Conservation (phyloP, 2,888 invertebrate genomes). For the Parelbella ahira region DNA sequence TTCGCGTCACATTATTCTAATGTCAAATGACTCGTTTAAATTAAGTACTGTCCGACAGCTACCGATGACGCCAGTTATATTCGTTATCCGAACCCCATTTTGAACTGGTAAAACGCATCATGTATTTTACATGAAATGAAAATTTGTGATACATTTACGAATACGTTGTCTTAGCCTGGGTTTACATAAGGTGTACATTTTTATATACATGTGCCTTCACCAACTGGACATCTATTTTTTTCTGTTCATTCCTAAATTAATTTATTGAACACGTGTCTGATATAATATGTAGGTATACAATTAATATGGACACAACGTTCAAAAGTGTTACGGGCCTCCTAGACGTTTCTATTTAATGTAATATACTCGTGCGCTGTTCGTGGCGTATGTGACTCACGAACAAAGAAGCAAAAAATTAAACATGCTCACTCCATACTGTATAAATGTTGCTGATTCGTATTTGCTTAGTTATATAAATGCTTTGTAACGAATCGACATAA, state of each 20-base stretch:
- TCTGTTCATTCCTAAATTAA: too few relatives aligned
- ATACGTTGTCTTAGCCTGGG: neutral
- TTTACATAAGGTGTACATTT: neutral
- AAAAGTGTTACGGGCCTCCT: too few relatives aligned
- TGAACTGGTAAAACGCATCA: constrained; percentile 15
- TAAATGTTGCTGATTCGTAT: constrained; percentile 1
- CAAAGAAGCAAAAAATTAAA: too few relatives aligned
- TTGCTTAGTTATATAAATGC: constrained; percentile 2
- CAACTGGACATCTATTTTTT: too few relatives aligned
- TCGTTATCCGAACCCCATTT: constrained; percentile 24
- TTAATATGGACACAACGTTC: too few relatives aligned
- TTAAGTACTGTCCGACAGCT: constrained; percentile 1
- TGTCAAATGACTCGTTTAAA: constrained; percentile 6
- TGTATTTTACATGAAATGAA: constrained; percentile 30
- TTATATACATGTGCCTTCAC: too few relatives aligned
- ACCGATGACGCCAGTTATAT: constrained; percentile 16
- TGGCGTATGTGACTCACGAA: too few relatives aligned
- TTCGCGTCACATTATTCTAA: constrained; percentile 2
- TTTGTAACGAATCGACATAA: constrained; percentile 1
- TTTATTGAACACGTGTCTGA: too few relatives aligned
- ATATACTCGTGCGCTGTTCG: too few relatives aligned
- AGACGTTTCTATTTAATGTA: too few relatives aligned
- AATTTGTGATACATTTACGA: constrained; percentile 13
- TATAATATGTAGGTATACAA: too few relatives aligned
- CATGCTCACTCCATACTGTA: neutral